A percentile compares a stretch with the other conserved stretches of the same genome.
These are phyloP conservation scores for Cyclophora albipunctata DNA, from an alignment of 2,888 invertebrate species.

Conservation along the genomic window DNA sequence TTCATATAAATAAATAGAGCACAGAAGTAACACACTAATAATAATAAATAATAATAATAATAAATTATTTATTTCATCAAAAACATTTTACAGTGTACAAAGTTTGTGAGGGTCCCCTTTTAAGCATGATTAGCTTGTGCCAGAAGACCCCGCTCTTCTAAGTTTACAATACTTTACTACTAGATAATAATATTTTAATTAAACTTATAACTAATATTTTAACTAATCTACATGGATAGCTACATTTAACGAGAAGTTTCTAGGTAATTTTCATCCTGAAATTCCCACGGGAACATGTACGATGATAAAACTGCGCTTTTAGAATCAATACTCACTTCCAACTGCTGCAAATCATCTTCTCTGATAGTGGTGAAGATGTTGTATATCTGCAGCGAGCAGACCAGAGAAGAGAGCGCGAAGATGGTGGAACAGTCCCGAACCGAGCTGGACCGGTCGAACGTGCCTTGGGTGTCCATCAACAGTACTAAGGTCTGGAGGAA, in stretches of 20 bases:
- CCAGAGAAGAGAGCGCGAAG: slow-evolving; percentile 85
- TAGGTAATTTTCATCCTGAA: too few species aligned
- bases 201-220: too few species aligned
- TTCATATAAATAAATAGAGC: background rate
- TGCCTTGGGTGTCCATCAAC: slow-evolving; percentile 90
- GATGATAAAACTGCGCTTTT: background rate
- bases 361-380: slow-evolving; percentile 88
- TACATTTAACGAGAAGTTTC: too few species aligned
- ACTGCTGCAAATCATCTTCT: slow-evolving; percentile 93
- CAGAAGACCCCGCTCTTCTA: too few species aligned
- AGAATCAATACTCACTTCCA: slow-evolving; percentile 68
- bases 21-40: background rate
- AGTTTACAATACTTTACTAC: too few species aligned
- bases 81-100: too few species aligned
- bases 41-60: too few species aligned
- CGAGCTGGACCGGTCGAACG: slow-evolving; percentile 94
- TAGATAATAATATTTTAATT: too few species aligned
- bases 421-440: slow-evolving; percentile 91
- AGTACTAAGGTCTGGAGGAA: slow-evolving; percentile 61
- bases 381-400: slow-evolving; percentile 92
- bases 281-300: background rate
- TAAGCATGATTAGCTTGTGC: too few species aligned
- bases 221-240: background rate
- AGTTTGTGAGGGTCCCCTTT: too few species aligned
- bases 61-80: too few species aligned